These are phyloP conservation scores for Galaxias olidus DNA, from an alignment of 2,797 vertebrate genomes.

Conservation along the genomic window DNA sequence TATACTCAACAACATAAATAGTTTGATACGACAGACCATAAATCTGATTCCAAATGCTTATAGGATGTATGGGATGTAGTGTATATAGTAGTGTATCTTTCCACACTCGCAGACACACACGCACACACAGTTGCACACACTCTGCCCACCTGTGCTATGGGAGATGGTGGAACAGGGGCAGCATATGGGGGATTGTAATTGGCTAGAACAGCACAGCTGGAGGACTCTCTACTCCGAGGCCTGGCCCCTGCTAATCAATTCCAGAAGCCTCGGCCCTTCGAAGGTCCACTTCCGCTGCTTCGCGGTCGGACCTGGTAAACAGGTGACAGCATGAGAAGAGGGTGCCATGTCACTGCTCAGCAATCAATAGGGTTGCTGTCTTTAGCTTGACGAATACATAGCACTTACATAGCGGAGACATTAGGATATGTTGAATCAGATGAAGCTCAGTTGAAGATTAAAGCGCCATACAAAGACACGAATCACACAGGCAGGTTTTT, in stretches of 20 bases:
- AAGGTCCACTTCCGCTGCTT: conserved; percentile 30
- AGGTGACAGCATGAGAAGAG: background rate
- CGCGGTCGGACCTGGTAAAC: background rate
- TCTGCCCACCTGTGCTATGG: conserved; percentile 64
- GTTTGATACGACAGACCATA: too few relatives aligned
- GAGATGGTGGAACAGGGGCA: conserved; percentile 68
- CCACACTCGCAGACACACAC: background rate
- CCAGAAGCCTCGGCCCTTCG: conserved; percentile 60
- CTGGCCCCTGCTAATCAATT: conserved; percentile 74
- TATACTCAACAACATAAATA: too few relatives aligned
- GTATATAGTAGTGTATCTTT: conserved; percentile 21
- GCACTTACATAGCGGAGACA: too few relatives aligned
- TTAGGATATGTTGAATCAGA: too few relatives aligned
- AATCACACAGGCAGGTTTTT: background rate
- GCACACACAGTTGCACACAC: background rate
- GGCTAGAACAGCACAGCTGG: conserved; percentile 83
- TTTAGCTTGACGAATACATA: too few relatives aligned
- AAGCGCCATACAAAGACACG: background rate
- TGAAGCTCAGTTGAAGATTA: too few relatives aligned
- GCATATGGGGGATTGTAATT: conserved; percentile 83
- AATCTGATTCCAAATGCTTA: background rate
- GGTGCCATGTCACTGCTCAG: background rate
- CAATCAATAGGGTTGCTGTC: too few relatives aligned
- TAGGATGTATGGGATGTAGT: conserved; percentile 18
- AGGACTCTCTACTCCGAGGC: conserved; percentile 71